Evolutionary conservation across 2,888 invertebrate species (phyloP).

Genomic region (Drosophila niveifrons): DNA sequence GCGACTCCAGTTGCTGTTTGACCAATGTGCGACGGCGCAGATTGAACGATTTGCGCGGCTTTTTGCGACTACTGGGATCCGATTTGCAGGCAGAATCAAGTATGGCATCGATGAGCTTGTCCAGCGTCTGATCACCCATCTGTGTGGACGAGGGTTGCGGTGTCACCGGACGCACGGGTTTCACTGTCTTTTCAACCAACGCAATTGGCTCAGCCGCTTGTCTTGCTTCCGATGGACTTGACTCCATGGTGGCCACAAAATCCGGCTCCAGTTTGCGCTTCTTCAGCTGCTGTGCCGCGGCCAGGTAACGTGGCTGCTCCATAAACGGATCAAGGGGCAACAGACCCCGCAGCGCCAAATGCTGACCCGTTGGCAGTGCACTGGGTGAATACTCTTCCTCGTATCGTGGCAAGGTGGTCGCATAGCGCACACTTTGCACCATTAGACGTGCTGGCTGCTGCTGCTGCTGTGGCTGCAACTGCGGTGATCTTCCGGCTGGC

Average conservation of each 20-base stretch:
- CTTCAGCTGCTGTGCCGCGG: constrained; percentile 55
- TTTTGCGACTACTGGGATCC: constrained; percentile 71
- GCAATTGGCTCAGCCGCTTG: neutral
- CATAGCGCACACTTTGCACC: constrained; percentile 74
- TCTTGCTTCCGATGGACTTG: neutral
- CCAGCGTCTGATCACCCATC: constrained; percentile 84
- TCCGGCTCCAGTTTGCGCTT: constrained; percentile 81
- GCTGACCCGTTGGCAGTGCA: constrained; percentile 77
- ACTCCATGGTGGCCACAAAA: constrained; percentile 65
- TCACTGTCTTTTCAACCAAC: constrained; percentile 2
- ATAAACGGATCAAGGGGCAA: constrained; percentile 82
- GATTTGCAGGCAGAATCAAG: constrained; percentile 84
- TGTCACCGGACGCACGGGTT: constrained; percentile 53
- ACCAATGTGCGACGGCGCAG: constrained; percentile 81
- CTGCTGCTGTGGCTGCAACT: neutral
- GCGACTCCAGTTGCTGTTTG: constrained; percentile 75
- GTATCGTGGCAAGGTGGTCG: constrained; percentile 84
- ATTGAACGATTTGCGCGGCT: constrained; percentile 80
- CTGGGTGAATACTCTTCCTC: constrained; percentile 85
- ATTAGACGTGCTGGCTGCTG: constrained; percentile 7
- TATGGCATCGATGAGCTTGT: constrained; percentile 85
- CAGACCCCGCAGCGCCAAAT: constrained; percentile 82
- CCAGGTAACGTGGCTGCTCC: constrained; percentile 83
- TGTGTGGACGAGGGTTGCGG: constrained; percentile 80
- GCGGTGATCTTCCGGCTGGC: constrained; percentile 25